Conservation (phyloP, 2,113 vertebrate species). For the Andinoacara biseriatus region DNA sequence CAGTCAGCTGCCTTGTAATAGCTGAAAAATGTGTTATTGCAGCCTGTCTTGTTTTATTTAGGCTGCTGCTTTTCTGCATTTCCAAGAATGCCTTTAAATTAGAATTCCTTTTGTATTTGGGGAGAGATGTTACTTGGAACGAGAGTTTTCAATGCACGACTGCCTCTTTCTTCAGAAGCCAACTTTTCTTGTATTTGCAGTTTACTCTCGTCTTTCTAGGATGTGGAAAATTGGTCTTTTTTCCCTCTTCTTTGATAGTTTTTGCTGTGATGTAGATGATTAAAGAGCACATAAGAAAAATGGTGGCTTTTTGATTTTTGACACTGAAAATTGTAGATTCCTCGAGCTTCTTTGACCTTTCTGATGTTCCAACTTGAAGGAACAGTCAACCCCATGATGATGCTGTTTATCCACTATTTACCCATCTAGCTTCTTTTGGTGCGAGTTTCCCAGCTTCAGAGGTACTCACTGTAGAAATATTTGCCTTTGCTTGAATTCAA, state of each 20-base stretch:
- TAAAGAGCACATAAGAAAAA: constrained; percentile 4
- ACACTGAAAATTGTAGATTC: not conserved
- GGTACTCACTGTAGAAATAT: no score
- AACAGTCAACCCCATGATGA: not conserved
- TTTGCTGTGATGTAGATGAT: not conserved
- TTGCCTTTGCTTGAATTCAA: no score
- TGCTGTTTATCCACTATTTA: not conserved
- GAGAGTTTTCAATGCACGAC: not conserved
- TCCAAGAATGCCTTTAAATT: constrained; percentile 2
- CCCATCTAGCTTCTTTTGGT: not conserved
- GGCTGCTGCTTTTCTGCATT: not conserved
- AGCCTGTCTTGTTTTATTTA: not conserved
- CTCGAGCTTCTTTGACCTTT: not conserved
- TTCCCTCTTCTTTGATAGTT: not conserved
- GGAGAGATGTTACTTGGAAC: not conserved
- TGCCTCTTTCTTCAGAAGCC: constrained; percentile 5
- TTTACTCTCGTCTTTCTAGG: not conserved
- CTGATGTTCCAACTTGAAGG: not conserved
- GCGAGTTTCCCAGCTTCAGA: not conserved
- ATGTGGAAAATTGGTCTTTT: not conserved
- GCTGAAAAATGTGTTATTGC: not conserved
- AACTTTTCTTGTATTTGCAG: not conserved
- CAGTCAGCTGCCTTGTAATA: not conserved
- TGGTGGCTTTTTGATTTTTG: not conserved
- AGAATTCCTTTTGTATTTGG: not conserved